phyloP scores from a whole-genome alignment of 37 sponge, comb jelly and placozoan genomes.

The Oscarella lobularis region DNA sequence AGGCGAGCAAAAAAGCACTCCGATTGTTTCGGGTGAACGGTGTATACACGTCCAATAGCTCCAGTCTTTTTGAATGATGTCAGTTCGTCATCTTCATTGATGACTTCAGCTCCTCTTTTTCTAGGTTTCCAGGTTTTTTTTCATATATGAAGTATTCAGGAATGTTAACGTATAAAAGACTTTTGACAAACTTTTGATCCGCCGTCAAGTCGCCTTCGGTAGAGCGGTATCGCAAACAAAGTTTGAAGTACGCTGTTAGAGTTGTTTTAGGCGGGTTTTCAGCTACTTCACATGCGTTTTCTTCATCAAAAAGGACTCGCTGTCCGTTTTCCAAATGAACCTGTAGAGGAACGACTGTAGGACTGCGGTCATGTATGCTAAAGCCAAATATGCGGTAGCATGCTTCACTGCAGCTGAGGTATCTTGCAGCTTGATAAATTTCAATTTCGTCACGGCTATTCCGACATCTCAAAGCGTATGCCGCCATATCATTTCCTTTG shows the following conservation, averaged over 20 bases:
- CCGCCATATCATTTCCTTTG: constrained; percentile 34
- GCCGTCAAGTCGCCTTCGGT: neutral
- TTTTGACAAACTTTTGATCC: constrained; percentile 19
- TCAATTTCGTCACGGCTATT: constrained; percentile 15
- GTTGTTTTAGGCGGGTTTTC: constrained; percentile 9
- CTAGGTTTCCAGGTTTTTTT: constrained; percentile 15
- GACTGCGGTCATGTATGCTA: constrained; percentile 24
- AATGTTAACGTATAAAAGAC: constrained; percentile 19
- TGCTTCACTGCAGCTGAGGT: constrained; percentile 31
- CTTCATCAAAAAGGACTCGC: constrained; percentile 24
- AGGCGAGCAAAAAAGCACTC: constrained; percentile 28
- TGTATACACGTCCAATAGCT: constrained; percentile 21
- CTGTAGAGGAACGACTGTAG: constrained; percentile 17
- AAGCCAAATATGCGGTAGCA: constrained; percentile 30
- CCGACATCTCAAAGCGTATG: neutral
- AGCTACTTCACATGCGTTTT: neutral
- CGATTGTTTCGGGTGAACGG: constrained; percentile 13
- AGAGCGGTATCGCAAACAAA: constrained; percentile 5
- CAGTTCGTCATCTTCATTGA: too few relatives aligned
- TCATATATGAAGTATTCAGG: too few relatives aligned
- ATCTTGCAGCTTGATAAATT: constrained; percentile 14
- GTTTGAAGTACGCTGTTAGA: constrained; percentile 25
- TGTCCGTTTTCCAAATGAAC: constrained; percentile 40
- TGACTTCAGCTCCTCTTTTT: constrained; percentile 20
- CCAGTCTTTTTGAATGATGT: constrained; percentile 7